Evolutionary conservation across 2,113 vertebrate species (phyloP).

Genomic region (Hippocampus zosterae): DNA sequence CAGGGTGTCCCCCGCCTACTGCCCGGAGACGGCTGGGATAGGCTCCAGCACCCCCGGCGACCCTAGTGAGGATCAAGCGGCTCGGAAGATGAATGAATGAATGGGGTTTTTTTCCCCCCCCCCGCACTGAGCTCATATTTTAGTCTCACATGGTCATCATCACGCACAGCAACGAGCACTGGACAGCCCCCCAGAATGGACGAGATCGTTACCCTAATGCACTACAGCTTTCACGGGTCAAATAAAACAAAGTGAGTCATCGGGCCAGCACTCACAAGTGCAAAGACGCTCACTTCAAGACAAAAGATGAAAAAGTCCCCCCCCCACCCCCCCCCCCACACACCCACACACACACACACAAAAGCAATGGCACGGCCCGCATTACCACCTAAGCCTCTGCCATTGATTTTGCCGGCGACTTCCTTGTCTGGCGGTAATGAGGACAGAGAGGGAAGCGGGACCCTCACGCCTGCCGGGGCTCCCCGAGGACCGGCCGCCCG

Average conservation of each 20-base stretch:
- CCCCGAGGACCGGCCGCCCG: constrained; percentile 59
- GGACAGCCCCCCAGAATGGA: neutral
- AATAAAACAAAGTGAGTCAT: constrained; percentile 6
- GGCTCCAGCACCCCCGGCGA: no score
- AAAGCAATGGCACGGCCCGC: constrained; percentile 35
- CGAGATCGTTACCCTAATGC: neutral
- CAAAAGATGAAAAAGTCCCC: neutral
- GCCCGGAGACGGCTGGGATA: no score
- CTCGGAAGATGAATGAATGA: no score
- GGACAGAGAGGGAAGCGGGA: constrained; percentile 68
- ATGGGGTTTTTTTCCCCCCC: no score
- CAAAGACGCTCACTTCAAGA: neutral
- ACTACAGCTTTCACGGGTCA: neutral
- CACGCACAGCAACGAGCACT: neutral
- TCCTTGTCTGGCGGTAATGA: constrained; percentile 74
- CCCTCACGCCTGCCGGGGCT: constrained; percentile 55
- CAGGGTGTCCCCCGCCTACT: no score
- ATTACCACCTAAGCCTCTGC: constrained; percentile 63
- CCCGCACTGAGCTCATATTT: no score
- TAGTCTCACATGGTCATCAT: no score
- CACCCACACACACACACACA: neutral
- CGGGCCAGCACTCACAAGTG: neutral
- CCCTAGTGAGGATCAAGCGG: no score
- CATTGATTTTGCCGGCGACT: constrained; percentile 70
- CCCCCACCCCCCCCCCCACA: no score